Evolutionary conservation across 2,113 vertebrate genomes (phyloP).

Genomic region (Paramisgurnus dabryanus): DNA sequence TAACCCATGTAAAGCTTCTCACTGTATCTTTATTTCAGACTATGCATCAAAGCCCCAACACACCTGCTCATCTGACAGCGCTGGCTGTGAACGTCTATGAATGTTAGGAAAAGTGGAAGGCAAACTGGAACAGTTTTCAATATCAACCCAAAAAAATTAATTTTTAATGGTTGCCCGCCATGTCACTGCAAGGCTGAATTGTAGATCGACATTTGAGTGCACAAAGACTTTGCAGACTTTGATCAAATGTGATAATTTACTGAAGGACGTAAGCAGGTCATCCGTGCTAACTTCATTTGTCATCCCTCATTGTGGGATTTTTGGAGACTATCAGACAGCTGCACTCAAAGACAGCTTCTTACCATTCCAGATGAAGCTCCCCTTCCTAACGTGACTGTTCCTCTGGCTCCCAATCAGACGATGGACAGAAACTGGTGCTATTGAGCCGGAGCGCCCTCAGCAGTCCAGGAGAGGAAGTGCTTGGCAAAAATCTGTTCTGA

Average conservation of each 20-base stretch:
- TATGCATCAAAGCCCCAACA: slow-evolving; percentile 68
- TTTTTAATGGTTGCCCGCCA: slow-evolving; percentile 28
- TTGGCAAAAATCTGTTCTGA: slow-evolving; percentile 44
- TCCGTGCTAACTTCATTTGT: slow-evolving; percentile 15
- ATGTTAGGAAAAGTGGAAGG: slow-evolving; percentile 58
- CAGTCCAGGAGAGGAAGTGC: slow-evolving; percentile 58
- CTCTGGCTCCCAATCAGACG: slow-evolving; percentile 56
- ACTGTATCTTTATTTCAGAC: slow-evolving; percentile 57
- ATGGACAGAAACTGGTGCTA: slow-evolving; percentile 67
- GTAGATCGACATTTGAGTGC: slow-evolving; percentile 18
- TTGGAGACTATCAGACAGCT: slow-evolving; percentile 21
- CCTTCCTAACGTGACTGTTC: slow-evolving; percentile 44
- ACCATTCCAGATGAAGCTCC: slow-evolving; percentile 23
- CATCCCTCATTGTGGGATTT: slow-evolving; percentile 15
- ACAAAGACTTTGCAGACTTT: slow-evolving; percentile 34
- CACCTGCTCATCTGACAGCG: slow-evolving; percentile 25
- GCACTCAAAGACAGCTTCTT: slow-evolving; percentile 38
- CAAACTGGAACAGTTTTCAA: slow-evolving; percentile 16
- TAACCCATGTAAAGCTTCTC: slow-evolving; percentile 36
- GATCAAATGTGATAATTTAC: slow-evolving; percentile 8
- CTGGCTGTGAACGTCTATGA: slow-evolving; percentile 67
- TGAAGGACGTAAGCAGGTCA: slow-evolving; percentile 1
- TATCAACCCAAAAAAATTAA: slow-evolving; percentile 10
- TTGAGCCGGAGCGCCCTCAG: slow-evolving; percentile 67
- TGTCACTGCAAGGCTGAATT: slow-evolving; percentile 19